Percentiles rank a stretch among this genome's conserved stretches.
Evolutionary conservation across 30 jellyfish, hydroid and myxozoan genomes (phyloP).

Genomic region (Hydractinia echinata): DNA sequence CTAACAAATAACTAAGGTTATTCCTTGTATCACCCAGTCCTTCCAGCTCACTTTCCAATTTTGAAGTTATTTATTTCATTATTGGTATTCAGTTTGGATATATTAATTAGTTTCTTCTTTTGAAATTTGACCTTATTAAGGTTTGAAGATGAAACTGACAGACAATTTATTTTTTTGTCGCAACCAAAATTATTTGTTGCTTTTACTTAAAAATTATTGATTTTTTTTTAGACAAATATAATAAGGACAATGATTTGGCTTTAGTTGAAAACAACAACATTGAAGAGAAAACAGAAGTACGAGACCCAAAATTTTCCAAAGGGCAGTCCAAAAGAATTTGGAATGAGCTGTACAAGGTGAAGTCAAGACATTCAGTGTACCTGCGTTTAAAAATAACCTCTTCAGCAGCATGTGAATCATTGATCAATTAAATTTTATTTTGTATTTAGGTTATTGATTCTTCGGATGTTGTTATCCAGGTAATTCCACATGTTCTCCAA

Average conservation of each 20-base stretch:
- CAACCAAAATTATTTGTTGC: too few species aligned
- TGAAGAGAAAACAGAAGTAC: conserved; percentile 63
- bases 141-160: too few species aligned
- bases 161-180: too few species aligned
- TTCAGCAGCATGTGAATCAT: too few species aligned
- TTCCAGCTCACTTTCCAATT: conserved; percentile 8
- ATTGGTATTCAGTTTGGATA: conserved; percentile 17
- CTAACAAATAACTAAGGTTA: too few species aligned
- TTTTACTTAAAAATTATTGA: too few species aligned
- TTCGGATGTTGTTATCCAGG: conserved; percentile 98
- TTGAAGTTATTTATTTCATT: neutral
- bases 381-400: too few species aligned
- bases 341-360: conserved; percentile 91
- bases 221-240: conserved; percentile 20
- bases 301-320: conserved; percentile 76
- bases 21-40: neutral
- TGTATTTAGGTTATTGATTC: conserved; percentile 85
- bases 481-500: neutral
- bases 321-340: conserved; percentile 99
- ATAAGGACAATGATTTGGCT: conserved; percentile 45
- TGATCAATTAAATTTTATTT: neutral
- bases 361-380: neutral
- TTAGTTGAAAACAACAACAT: conserved; percentile 37
- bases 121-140: too few species aligned
- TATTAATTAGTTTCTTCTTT: neutral